phyloP scores from a whole-genome alignment of 2,797 vertebrate genomes.

The Cryptoblepharus egeriae region DNA sequence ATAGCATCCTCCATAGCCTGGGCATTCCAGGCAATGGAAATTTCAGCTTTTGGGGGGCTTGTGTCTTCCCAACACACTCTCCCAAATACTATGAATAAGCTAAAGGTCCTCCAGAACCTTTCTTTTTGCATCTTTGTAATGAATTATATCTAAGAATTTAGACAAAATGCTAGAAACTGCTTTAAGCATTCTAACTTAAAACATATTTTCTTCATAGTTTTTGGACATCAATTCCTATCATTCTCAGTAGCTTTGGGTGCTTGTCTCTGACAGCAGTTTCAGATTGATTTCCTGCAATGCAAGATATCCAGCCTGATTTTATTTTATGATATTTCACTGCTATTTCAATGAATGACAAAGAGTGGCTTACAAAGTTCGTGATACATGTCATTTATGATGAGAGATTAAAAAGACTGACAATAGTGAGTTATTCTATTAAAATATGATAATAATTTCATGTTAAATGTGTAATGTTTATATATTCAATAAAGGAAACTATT shows the following conservation, averaged over 20 bases:
- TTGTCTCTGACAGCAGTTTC: neutral
- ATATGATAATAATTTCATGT: constrained; percentile 13
- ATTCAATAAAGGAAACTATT: neutral
- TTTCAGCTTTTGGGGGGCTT: no score
- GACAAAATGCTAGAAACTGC: neutral
- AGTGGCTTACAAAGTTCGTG: constrained; percentile 46
- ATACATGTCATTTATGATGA: constrained; percentile 28
- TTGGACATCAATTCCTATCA: constrained; percentile 24
- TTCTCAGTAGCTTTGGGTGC: constrained; percentile 43
- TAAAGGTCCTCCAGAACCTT: no score
- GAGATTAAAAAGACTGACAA: neutral
- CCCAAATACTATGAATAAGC: no score
- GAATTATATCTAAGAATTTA: no score
- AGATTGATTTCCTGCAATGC: constrained; percentile 34
- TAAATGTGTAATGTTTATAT: no score
- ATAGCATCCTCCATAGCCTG: neutral
- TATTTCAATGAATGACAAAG: constrained; percentile 40
- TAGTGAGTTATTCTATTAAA: constrained; percentile 17
- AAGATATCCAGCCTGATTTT: constrained; percentile 42
- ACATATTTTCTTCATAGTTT: neutral
- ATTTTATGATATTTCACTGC: constrained; percentile 23
- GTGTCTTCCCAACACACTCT: no score
- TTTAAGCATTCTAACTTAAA: neutral
- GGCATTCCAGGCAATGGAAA: no score
- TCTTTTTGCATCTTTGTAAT: no score